Percentiles rank a stretch among this genome's conserved stretches.
Conservation (phyloP, 2,113 vertebrate species). For the Neogale vison region DNA sequence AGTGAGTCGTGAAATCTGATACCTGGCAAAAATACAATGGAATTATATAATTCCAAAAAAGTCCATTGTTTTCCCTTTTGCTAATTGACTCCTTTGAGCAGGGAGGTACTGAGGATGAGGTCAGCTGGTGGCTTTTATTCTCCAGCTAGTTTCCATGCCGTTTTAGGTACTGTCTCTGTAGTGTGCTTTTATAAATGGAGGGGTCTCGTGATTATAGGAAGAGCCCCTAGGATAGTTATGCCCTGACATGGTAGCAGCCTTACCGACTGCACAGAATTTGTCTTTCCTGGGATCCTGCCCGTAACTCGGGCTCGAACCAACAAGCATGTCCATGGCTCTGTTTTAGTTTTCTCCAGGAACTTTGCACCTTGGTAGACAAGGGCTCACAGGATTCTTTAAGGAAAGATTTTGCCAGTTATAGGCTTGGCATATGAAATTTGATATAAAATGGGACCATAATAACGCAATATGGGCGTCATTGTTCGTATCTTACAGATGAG, state of each 20-base stretch:
- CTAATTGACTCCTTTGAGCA: slow-evolving; percentile 57
- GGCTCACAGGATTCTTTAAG: neutral
- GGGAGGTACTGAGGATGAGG: slow-evolving; percentile 25
- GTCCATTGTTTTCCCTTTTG: slow-evolving; percentile 65
- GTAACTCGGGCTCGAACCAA: neutral
- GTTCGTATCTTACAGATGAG: neutral
- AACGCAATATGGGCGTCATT: neutral
- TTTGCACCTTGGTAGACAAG: neutral
- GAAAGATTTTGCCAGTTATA: neutral
- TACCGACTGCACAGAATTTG: neutral
- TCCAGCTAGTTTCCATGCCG: slow-evolving; percentile 30
- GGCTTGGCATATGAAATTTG: neutral
- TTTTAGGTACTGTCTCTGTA: neutral
- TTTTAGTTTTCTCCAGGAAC: neutral
- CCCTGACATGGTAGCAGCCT: neutral
- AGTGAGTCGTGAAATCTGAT: slow-evolving; percentile 66
- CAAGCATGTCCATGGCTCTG: neutral
- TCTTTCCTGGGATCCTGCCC: neutral
- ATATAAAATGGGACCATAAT: neutral
- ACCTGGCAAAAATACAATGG: slow-evolving; percentile 73
- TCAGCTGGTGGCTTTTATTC: slow-evolving; percentile 46
- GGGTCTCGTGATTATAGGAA: neutral
- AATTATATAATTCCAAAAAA: slow-evolving; percentile 70
- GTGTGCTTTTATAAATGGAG: neutral
- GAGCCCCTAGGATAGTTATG: neutral